Base-by-base conservation (phyloP, 2,113 vertebrate genomes). In the Corvus hawaiiensis region DNA sequence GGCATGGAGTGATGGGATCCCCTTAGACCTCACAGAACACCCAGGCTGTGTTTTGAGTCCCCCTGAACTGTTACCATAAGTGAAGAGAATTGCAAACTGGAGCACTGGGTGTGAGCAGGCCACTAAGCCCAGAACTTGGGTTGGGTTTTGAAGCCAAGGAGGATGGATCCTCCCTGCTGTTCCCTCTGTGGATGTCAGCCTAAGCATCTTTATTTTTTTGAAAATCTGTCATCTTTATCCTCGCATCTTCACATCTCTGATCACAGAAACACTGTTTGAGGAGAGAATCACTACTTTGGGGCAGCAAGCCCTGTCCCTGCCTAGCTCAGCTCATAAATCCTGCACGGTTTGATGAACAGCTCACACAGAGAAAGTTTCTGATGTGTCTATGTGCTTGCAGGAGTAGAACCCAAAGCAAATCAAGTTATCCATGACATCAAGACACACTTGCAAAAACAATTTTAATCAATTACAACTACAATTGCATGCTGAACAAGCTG, bases 391-490 rank as follows among this genome's bases (percentile, higher is more conserved):
- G 81, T 1, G 27, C 73, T 93, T 28, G 41, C 74, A 88, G 62
- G 69, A 90, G 33, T 46, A 64, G 92, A 83, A 86, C 83, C 92
- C 83, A 87, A 75, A 94, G 83, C 83, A 94, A 95, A 96, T 96
- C 69, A 46, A 79, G 90, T 93, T 94, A 94, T 46, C 90, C 44
- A 5, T 93, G 91, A 66, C 88, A 95, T 93, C 86, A 90, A 87
- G 93, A 90, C 90, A 94, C 86, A 92, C 92, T 96, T 87, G 86
- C 79, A 90, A 89, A 95, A 95, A 55, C 79, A 74, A 78, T 95
- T 94, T 96, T 92, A 96, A 95, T 95, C 93, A 92, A 94, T 95
- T 95, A 94, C 93, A 95, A 61, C 93, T 41, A 43, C 80, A 81
- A 87, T 68, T 86, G 77, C 93, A 83, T 89, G 96, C 91, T 87